Evolutionary conservation across 2,888 invertebrate genomes (phyloP), one percentile per base, ranked within the genome.

Genomic region (Rosalia funebris): DNA sequence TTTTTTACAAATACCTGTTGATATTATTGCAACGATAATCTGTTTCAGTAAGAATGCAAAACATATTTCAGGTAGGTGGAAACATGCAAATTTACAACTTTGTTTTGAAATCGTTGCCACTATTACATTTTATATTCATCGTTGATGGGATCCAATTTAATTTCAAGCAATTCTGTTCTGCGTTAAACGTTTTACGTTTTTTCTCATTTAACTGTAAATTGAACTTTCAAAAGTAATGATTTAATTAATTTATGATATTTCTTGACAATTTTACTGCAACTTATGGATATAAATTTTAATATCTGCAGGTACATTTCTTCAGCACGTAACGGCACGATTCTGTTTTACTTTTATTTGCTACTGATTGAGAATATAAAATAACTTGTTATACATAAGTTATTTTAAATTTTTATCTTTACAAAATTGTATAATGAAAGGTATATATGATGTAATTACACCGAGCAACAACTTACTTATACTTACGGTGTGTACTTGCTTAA

Each of bases 201-300:
- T 39, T 19, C 39, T n/a, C 20, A 31, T 50, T 39, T 39, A 50
- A 50, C 20, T 39, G 50, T 37, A 50, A 50, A 50, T 50, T 50
- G 37, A 15, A 50, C 39, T 50, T 50, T 50, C 39, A 11, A 25
- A 37, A 39, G 39, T 41, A 34, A 15, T 25, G 39, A 50, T 50
- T 20, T 50, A 50, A 50, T 50, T 50, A 50, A 50, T 50, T 50
- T 50, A 50, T 31, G 11, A 20, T n/a, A 19, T 14, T 25, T 20
- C 14, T 37, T 15, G 50, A n/a, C 31, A 20, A 39, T 31, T 39
- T 50, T 50, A 50, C n/a, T 16, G 25, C 9, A 2, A 2, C 50
- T 19, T 14, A 25, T 50, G 15, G 25, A 11, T 37, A 31, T 39
- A 50, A 50, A 50, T 11, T 20, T 48, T 48, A 47, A 19, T 34